These are phyloP conservation scores for Andricus grossulariae DNA, from an alignment of 1,140 invertebrate genomes.

Conservation along the genomic window DNA sequence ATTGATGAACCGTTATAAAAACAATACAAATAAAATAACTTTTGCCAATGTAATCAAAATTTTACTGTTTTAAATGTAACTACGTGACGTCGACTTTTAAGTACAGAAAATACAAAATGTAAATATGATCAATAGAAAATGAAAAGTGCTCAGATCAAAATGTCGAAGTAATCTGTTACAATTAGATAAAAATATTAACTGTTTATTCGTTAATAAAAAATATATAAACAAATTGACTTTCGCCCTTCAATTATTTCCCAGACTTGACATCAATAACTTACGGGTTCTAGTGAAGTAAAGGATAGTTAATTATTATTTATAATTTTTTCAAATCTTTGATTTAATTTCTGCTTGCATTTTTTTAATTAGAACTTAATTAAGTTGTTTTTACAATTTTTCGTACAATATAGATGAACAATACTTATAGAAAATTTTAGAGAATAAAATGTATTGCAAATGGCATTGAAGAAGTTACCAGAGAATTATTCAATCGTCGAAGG, in stretches of 20 bases:
- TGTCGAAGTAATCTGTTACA: not conserved
- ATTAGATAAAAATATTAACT: no score
- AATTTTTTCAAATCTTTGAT: not conserved
- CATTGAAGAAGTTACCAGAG: no score
- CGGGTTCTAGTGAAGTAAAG: not conserved
- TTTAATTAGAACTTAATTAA: not conserved
- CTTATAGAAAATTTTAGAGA: no score
- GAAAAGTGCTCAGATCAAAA: conserved; percentile 24
- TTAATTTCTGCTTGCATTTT: no score
- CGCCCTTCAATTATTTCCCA: no score
- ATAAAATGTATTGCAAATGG: no score
- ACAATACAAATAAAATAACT: no score
- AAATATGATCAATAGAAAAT: not conserved
- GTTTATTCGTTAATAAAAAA: no score
- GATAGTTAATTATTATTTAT: not conserved
- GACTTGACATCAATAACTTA: no score
- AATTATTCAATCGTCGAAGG: not conserved
- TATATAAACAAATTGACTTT: no score
- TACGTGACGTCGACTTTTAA: not conserved
- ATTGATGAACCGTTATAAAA: no score
- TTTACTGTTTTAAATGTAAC: not conserved
- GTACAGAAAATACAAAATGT: conserved; percentile 1
- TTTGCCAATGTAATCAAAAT: not conserved
- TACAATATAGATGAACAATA: no score
- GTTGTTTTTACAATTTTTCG: not conserved